A percentile compares a stretch with the other conserved stretches of the same genome.
These are phyloP conservation scores for Goniozus legneri DNA, from an alignment of 1,140 invertebrate genomes.

Conservation along the genomic window DNA sequence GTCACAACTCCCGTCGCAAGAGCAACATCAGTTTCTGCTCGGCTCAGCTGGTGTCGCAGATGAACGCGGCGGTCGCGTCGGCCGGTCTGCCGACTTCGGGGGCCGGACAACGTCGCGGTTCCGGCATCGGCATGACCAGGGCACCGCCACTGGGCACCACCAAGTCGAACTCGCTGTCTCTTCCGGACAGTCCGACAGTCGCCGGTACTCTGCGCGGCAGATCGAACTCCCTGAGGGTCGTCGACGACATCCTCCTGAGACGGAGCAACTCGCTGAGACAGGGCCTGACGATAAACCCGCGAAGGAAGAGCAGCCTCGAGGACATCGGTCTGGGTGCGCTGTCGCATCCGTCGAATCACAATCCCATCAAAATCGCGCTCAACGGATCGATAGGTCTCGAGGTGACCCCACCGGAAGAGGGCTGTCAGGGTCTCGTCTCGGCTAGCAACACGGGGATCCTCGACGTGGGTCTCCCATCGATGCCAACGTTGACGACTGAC, in stretches of 20 bases:
- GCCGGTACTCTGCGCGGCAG: constrained; percentile 71
- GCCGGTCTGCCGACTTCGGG: constrained; percentile 52
- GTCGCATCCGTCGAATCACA: constrained; percentile 59
- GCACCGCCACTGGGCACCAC: constrained; percentile 74
- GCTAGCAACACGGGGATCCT: constrained; percentile 57
- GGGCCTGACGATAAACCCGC: constrained; percentile 60
- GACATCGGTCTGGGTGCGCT: constrained; percentile 69
- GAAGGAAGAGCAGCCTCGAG: constrained; percentile 78
- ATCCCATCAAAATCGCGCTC: constrained; percentile 78
- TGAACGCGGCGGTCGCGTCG: constrained; percentile 58
- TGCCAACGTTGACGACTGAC: constrained; percentile 29
- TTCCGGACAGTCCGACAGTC: constrained; percentile 82
- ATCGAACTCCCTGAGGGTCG: constrained; percentile 80
- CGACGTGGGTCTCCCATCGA: constrained; percentile 58
- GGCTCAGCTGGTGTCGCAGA: constrained; percentile 62
- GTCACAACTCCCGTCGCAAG: constrained; percentile 85
- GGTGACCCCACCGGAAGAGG: constrained; percentile 78
- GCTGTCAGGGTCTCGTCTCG: constrained; percentile 45
- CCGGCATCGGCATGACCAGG: constrained; percentile 63
- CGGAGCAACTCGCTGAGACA: constrained; percentile 81
- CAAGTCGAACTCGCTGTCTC: constrained; percentile 82
- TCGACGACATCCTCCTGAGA: constrained; percentile 78
- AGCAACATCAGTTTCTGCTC: constrained; percentile 88
- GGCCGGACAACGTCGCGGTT: constrained; percentile 58
- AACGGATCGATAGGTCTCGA: constrained; percentile 83